phyloP scores from a whole-genome alignment of 2,113 vertebrate genomes.

The Gallinago undulata region DNA sequence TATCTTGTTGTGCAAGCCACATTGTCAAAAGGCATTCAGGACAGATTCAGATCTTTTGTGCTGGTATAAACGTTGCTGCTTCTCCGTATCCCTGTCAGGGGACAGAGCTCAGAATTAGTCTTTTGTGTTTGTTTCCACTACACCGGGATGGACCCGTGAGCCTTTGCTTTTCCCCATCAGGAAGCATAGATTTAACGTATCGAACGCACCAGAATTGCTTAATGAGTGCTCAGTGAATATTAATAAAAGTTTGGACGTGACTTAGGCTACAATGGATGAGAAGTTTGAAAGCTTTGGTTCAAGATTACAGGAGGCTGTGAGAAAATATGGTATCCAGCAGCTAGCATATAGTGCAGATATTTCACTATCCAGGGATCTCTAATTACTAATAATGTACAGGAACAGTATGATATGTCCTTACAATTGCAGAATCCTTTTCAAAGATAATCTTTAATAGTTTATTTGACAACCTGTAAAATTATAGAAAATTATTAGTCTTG shows the following conservation, averaged over 20 bases:
- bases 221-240: conserved; percentile 67
- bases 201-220: conserved; percentile 37
- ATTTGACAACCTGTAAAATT: conserved; percentile 88
- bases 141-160: not conserved
- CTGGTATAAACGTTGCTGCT: not conserved
- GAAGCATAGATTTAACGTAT: conserved; percentile 41
- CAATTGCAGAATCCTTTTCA: conserved; percentile 83
- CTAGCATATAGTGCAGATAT: conserved; percentile 72
- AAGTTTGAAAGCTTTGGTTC: conserved; percentile 73
- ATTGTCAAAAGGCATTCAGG: not conserved
- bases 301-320: conserved; percentile 72
- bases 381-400: conserved; percentile 81
- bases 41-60: not conserved
- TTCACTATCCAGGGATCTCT: conserved; percentile 82
- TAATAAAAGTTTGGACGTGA: conserved; percentile 73
- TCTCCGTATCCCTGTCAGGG: not conserved
- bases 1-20: not conserved
- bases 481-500: conserved; percentile 86
- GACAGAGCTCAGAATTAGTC: not conserved
- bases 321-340: conserved; percentile 71
- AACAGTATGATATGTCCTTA: conserved; percentile 83
- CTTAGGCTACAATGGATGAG: conserved; percentile 57
- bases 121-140: conserved; percentile 30
- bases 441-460: conserved; percentile 87
- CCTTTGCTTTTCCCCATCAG: conserved; percentile 42